phyloP scores from a whole-genome alignment of 2,797 vertebrate species.

The Psittacula derbiana region DNA sequence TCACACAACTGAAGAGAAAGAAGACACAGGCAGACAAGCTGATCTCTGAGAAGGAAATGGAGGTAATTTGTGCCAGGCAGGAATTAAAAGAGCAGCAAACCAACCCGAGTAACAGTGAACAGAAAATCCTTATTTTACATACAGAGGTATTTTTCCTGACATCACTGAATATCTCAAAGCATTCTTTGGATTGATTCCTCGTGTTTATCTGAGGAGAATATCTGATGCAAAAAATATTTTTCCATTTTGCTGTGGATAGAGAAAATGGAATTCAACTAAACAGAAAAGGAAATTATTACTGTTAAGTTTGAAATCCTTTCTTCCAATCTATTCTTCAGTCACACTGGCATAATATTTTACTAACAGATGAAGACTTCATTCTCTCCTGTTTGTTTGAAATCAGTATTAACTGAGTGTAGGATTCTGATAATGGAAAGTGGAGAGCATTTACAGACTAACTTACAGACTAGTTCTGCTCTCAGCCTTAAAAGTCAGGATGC shows the following conservation, averaged over 20 bases:
- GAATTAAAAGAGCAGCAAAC: conserved; percentile 41
- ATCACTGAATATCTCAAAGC: neutral
- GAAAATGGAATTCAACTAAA: neutral
- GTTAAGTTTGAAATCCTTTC: neutral
- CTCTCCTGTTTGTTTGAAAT: neutral
- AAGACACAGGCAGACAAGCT: conserved; percentile 2
- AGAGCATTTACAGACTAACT: neutral
- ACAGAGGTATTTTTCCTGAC: neutral
- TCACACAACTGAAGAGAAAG: conserved; percentile 18
- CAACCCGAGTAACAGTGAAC: conserved; percentile 13
- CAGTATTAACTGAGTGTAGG: neutral
- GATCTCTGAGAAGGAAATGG: conserved; percentile 30
- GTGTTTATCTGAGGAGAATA: neutral
- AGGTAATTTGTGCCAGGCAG: neutral
- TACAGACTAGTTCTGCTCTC: neutral
- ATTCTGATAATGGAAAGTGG: neutral
- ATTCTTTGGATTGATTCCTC: neutral
- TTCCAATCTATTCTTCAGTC: neutral
- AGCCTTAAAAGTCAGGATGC: neutral
- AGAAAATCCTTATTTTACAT: conserved; percentile 7
- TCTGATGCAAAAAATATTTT: neutral
- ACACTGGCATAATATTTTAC: neutral
- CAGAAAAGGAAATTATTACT: neutral
- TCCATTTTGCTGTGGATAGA: neutral
- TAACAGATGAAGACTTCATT: neutral